Evolutionary conservation across 53 echinoderm and acorn worm genomes (phyloP).

Genomic region (Zoroaster sp.): DNA sequence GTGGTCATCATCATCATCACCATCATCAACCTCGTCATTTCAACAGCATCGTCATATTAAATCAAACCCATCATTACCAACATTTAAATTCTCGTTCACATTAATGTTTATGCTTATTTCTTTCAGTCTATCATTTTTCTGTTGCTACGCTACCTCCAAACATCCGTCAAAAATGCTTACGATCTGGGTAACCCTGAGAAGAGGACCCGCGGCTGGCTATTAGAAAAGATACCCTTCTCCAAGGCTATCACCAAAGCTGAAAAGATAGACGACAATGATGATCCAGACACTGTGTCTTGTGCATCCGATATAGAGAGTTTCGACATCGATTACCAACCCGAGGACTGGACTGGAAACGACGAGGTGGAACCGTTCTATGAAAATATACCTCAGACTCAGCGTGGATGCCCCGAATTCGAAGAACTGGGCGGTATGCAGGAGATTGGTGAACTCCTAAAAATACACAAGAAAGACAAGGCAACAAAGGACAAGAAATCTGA

Average conservation of each 20-base stretch:
- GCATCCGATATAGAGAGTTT: slow-evolving; percentile 14
- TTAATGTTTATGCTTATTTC: not conserved
- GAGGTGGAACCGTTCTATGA: not conserved
- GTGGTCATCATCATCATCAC: not conserved
- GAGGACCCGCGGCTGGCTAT: slow-evolving; percentile 62
- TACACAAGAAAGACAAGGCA: not conserved
- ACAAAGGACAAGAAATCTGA: not conserved
- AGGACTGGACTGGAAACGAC: not conserved
- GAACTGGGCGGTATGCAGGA: not conserved
- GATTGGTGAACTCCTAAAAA: not conserved
- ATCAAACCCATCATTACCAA: not conserved
- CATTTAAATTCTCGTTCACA: not conserved
- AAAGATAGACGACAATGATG: slow-evolving; percentile 8
- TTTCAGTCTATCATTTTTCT: slow-evolving; percentile 3
- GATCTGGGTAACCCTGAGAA: slow-evolving; percentile 62
- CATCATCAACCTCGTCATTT: not conserved
- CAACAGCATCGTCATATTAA: not conserved
- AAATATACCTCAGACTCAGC: not conserved
- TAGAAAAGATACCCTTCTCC: slow-evolving; percentile 35
- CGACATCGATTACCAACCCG: not conserved
- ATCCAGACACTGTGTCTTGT: not conserved
- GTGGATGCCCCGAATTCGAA: not conserved
- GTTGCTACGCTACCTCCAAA: slow-evolving; percentile 78
- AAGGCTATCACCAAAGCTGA: not conserved
- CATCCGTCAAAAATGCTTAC: slow-evolving; percentile 70